Evolutionary conservation across 2,888 invertebrate genomes (phyloP).

Genomic region (Drosophila emarginata): DNA sequence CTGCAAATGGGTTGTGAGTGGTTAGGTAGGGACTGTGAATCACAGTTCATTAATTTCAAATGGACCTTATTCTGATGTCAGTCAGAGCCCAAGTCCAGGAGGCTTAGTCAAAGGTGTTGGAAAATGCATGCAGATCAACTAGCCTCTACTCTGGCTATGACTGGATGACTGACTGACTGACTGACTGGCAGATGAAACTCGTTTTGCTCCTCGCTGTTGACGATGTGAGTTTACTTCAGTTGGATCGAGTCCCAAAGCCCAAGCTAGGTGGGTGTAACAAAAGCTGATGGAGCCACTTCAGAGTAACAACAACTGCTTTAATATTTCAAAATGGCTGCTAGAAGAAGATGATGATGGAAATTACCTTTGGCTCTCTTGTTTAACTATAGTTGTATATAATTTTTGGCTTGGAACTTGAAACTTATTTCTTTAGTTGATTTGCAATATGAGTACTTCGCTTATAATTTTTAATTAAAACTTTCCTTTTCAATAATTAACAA

Average conservation of each 20-base stretch:
- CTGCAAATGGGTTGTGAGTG: background rate
- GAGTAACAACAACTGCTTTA: slow-evolving; percentile 31
- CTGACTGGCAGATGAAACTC: slow-evolving; percentile 54
- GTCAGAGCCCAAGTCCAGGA: slow-evolving; percentile 29
- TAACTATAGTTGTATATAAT: background rate
- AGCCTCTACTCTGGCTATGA: background rate
- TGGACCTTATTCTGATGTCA: slow-evolving; percentile 50
- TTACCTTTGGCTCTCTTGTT: background rate
- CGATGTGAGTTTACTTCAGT: background rate
- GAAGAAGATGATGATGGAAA: background rate
- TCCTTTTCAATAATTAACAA: no score
- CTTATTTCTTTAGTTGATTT: no score
- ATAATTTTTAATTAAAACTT: no score
- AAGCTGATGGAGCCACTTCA: slow-evolving; percentile 38
- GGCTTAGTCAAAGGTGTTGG: slow-evolving; percentile 17
- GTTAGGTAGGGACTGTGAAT: slow-evolving; percentile 40
- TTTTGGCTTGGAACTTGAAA: background rate
- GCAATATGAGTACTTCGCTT: no score
- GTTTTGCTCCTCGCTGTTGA: slow-evolving; percentile 32
- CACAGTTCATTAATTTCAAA: slow-evolving; percentile 73
- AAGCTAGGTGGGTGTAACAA: slow-evolving; percentile 35
- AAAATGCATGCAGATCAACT: slow-evolving; percentile 31
- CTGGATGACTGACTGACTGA: slow-evolving; percentile 21
- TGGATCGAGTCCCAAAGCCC: slow-evolving; percentile 37
- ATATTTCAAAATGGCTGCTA: slow-evolving; percentile 55